Evolutionary conservation across 2,797 vertebrate species (phyloP), one percentile per base, ranked within the genome.

Genomic region (Pangasius macronema): DNA sequence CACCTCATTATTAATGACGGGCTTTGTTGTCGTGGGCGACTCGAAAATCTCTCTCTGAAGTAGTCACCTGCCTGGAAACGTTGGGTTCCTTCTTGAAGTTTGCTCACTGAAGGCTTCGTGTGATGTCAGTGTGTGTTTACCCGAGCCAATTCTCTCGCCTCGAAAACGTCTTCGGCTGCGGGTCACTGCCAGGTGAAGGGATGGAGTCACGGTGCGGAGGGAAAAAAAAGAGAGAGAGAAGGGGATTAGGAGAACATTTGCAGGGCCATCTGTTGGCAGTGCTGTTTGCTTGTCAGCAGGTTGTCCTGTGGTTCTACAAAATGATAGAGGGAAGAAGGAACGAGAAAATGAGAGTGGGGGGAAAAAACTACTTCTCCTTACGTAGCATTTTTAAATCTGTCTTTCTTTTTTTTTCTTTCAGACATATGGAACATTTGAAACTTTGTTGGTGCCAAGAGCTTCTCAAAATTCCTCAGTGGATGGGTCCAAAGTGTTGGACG

Each of bases 101-200:
- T 39, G 83, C 36, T 85, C 55, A 76, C 77, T 85, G 63, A 79
- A 88, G 33, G 53, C 53, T 61, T 53, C 10, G 42, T 82, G 67
- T 75, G 87, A 87, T 80, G 82, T 79, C 61, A 22, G 14, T 20
- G 18, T 4, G 3, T 82, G 84, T 88, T 82, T 85, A 61, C 61
- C 24, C 46, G 59, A 76, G 80, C 72, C n/a, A 49, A 13, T 65
- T 42, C 55, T 42, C 18, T 80, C n/a, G 33, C 70, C 49, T 75
- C 42, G 4, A 86, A 82, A 82, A 33, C 36, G 33, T 63, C 79
- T 55, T 30, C 51, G 46, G 55, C 81, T 84, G 51, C 2, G 84
- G 89, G 86, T 90, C 84, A 86, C n/a, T 63, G 77, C 46, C 65
- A 39, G 85, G 84, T 89, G 65, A 84, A 76, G 57, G 70, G 76